Evolutionary conservation across 2,888 invertebrate species (phyloP).

Genomic region (Pollenia griseotomentosa): DNA sequence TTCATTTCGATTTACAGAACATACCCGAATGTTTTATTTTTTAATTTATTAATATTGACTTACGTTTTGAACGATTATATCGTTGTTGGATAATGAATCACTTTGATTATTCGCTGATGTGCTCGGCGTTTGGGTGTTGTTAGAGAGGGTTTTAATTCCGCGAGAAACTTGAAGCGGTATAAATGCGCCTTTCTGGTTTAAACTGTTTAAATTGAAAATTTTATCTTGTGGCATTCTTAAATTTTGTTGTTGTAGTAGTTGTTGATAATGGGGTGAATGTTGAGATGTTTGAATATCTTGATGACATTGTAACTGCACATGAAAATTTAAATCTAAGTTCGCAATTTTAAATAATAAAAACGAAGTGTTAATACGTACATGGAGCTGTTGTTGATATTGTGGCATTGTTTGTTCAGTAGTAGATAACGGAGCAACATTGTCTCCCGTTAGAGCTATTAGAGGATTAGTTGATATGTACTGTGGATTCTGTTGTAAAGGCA

Average conservation of each 20-base stretch:
- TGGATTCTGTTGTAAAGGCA: constrained; percentile 24
- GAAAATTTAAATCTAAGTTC: not conserved
- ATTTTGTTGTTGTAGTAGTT: constrained; percentile 50
- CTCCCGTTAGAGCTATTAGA: constrained; percentile 17
- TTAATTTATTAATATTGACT: not conserved
- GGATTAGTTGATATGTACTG: constrained; percentile 16
- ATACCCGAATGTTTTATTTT: constrained; percentile 16
- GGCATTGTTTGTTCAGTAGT: constrained; percentile 20
- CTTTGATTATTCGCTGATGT: constrained; percentile 22
- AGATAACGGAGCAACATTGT: constrained; percentile 33
- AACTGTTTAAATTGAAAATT: constrained; percentile 72
- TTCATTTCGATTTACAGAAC: too few relatives aligned
- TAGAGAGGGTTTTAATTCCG: constrained; percentile 66
- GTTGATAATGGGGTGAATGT: constrained; percentile 42
- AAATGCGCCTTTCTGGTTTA: constrained; percentile 83
- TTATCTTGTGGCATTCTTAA: constrained; percentile 64
- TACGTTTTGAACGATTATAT: constrained; percentile 42
- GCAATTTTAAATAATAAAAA: not conserved
- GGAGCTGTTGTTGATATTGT: constrained; percentile 28
- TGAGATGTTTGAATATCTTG: constrained; percentile 17
- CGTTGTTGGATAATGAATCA: not conserved
- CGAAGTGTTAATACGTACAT: not conserved
- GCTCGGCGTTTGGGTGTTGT: constrained; percentile 15
- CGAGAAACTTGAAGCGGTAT: constrained; percentile 86
- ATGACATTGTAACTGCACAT: not conserved